Evolutionary conservation across 2,888 invertebrate genomes (phyloP).

Genomic region (Smittia sp.): DNA sequence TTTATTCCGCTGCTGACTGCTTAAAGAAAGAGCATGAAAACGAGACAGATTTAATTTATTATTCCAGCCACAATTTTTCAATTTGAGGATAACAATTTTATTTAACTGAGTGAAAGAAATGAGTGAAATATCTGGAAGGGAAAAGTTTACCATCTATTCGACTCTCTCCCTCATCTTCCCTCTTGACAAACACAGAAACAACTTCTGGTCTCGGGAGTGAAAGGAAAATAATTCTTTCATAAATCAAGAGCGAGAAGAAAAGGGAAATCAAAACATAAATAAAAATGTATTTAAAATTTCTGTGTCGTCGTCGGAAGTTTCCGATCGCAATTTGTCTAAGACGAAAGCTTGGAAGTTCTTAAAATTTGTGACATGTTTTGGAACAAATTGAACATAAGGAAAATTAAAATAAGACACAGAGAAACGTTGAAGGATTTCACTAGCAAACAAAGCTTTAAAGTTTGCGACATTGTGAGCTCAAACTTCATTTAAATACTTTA

Average conservation of each 20-base stretch:
- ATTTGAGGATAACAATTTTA: slow-evolving; percentile 19
- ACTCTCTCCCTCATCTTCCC: not conserved
- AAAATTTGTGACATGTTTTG: no score
- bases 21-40: slow-evolving; percentile 9
- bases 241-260: slow-evolving; percentile 7
- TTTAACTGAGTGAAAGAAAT: slow-evolving; percentile 9
- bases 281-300: slow-evolving; percentile 9
- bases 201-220: not conserved
- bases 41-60: slow-evolving; percentile 38
- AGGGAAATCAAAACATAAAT: not conserved
- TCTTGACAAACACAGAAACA: not conserved
- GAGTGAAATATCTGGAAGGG: slow-evolving; percentile 2
- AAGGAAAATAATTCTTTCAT: slow-evolving; percentile 22
- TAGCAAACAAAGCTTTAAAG: no score
- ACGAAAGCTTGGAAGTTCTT: no score
- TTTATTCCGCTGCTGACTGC: not conserved
- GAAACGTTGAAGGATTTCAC: no score
- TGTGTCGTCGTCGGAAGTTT: not conserved
- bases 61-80: slow-evolving; percentile 35
- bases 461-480: no score
- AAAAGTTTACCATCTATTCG: not conserved
- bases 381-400: no score
- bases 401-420: no score
- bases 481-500: no score
- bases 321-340: not conserved